phyloP scores from a whole-genome alignment of 2,888 invertebrate species.

The Muschampia plurimacula region DNA sequence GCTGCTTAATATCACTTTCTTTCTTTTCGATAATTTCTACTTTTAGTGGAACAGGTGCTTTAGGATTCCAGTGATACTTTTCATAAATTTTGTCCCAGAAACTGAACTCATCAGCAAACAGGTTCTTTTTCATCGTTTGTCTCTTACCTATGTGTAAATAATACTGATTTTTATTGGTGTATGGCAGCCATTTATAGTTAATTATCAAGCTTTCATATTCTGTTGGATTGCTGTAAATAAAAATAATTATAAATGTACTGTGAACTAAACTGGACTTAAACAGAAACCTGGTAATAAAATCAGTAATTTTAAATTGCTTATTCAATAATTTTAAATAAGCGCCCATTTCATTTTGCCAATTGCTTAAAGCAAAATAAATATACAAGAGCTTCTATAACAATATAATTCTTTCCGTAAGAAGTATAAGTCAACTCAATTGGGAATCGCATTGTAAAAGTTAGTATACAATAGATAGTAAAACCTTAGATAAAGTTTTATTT shows the following conservation, averaged over 20 bases:
- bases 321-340: too few relatives aligned
- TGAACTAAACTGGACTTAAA: too few relatives aligned
- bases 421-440: too few relatives aligned
- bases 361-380: too few relatives aligned
- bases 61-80: slow-evolving; percentile 70
- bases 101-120: slow-evolving; percentile 59
- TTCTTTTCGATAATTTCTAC: neutral
- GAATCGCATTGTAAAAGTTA: too few relatives aligned
- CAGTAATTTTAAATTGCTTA: too few relatives aligned
- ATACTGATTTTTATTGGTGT: slow-evolving; percentile 59
- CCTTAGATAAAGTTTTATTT: too few relatives aligned
- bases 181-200: slow-evolving; percentile 66
- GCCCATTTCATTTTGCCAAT: too few relatives aligned
- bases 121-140: slow-evolving; percentile 59
- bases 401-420: too few relatives aligned
- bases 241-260: neutral
- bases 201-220: slow-evolving; percentile 67
- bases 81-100: slow-evolving; percentile 73
- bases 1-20: neutral
- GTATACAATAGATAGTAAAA: too few relatives aligned
- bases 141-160: slow-evolving; percentile 67
- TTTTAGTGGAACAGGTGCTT: slow-evolving; percentile 45
- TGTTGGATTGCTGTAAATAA: slow-evolving; percentile 69
- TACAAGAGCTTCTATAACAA: too few relatives aligned
- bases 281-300: too few relatives aligned